phyloP scores from a whole-genome alignment of 2,113 vertebrate species.

The Dolichallabes microphthalmus region DNA sequence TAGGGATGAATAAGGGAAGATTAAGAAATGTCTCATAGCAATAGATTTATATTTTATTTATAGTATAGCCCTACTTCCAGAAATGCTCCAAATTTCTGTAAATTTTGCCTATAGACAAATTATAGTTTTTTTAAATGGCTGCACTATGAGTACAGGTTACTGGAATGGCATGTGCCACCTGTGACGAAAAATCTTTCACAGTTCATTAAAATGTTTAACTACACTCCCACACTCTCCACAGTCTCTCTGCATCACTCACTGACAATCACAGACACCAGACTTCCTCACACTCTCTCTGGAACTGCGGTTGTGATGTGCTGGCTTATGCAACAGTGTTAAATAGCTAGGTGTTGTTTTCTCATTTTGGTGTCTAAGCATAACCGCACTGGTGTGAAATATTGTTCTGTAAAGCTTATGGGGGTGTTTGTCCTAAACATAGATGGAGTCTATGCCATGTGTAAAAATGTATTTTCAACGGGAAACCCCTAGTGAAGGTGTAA shows the following conservation, averaged over 20 bases:
- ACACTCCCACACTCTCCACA: conserved; percentile 23
- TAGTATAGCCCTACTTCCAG: not conserved
- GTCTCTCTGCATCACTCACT: not conserved
- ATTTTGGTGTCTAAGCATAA: conserved; percentile 20
- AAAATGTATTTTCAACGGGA: conserved; percentile 5
- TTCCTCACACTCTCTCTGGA: conserved; percentile 33
- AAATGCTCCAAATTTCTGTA: not conserved
- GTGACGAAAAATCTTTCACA: conserved; percentile 35
- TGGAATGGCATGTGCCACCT: conserved; percentile 29
- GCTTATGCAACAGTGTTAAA: conserved; percentile 44
- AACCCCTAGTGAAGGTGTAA: not conserved
- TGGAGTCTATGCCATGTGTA: not conserved
- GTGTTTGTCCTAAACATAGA: conserved; percentile 21
- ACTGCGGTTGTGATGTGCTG: conserved; percentile 24
- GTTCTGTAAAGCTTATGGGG: conserved; percentile 15
- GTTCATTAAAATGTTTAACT: conserved; percentile 51
- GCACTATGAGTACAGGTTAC: not conserved
- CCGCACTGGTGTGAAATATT: conserved; percentile 44
- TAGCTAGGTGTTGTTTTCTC: conserved; percentile 37
- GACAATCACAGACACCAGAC: conserved; percentile 27
- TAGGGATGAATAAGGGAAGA: no score
- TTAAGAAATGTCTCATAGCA: no score
- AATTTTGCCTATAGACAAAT: not conserved
- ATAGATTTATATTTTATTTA: no score
- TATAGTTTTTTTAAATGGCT: not conserved